These are phyloP conservation scores for Catharus ustulatus DNA, from an alignment of 2,797 vertebrate species.

Conservation along the genomic window DNA sequence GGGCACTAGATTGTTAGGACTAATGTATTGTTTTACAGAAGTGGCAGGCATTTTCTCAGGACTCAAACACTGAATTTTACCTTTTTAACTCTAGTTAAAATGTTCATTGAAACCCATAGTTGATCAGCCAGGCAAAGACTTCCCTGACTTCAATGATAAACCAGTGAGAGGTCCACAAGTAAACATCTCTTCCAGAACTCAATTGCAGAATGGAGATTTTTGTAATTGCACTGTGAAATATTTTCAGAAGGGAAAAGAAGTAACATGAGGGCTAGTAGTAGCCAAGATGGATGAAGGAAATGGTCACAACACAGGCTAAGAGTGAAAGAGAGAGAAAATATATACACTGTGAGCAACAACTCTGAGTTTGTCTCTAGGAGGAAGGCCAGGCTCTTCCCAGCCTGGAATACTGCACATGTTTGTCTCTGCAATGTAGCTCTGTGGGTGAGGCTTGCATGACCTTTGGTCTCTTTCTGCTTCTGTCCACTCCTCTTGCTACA, in stretches of 20 bases:
- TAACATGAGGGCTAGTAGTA: background rate
- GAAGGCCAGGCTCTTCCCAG: background rate
- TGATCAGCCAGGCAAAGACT: background rate
- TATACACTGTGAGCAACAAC: background rate
- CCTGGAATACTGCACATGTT: background rate
- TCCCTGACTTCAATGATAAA: background rate
- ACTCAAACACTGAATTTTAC: background rate
- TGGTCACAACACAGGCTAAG: background rate
- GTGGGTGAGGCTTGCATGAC: rapidly evolving
- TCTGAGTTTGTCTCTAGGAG: background rate
- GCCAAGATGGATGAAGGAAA: background rate
- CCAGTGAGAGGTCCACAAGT: background rate
- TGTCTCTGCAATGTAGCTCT: background rate
- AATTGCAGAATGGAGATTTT: background rate
- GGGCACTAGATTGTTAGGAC: background rate
- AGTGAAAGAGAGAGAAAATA: background rate
- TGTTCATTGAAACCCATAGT: background rate
- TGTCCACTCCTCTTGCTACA: background rate
- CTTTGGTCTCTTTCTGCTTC: background rate
- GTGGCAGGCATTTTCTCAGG: background rate
- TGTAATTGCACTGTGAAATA: background rate
- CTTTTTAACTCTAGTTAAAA: background rate
- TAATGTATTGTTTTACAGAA: background rate
- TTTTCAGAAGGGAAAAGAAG: background rate
- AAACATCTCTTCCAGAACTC: background rate